These are phyloP conservation scores for Phylloscopus whistleri DNA, from an alignment of 2,113 vertebrate species.

Conservation along the genomic window DNA sequence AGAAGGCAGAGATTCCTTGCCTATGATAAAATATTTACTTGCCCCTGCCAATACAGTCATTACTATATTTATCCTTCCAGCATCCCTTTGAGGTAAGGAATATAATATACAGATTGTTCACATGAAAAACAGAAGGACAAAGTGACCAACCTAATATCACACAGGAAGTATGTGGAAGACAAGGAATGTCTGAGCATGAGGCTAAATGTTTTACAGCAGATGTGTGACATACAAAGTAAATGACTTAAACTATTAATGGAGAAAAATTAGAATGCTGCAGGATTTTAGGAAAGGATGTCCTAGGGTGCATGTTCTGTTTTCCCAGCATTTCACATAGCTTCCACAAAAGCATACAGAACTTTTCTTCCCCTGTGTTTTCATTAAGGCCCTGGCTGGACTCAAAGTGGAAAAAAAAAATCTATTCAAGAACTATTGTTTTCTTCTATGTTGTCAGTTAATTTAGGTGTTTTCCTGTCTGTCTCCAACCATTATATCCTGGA, in stretches of 20 bases:
- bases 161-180: background rate
- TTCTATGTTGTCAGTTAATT: background rate
- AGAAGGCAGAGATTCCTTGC: background rate
- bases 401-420: background rate
- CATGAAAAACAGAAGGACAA: constrained; percentile 15
- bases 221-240: background rate
- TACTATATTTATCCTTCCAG: constrained; percentile 41
- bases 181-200: background rate
- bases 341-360: background rate
- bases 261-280: background rate
- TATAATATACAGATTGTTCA: background rate
- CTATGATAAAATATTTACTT: constrained; percentile 30
- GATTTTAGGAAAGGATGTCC: background rate
- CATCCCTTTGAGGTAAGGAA: constrained; percentile 22
- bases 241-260: background rate
- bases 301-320: background rate
- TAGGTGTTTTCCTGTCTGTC: background rate
- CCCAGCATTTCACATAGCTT: background rate
- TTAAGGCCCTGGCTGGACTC: background rate
- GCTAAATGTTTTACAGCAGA: constrained; percentile 25
- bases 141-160: background rate
- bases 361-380: background rate
- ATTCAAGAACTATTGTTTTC: background rate
- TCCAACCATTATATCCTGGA: background rate
- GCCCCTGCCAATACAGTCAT: background rate